These are phyloP conservation scores for Sisor rabdophorus DNA, from an alignment of 2,113 vertebrate species.

Conservation along the genomic window DNA sequence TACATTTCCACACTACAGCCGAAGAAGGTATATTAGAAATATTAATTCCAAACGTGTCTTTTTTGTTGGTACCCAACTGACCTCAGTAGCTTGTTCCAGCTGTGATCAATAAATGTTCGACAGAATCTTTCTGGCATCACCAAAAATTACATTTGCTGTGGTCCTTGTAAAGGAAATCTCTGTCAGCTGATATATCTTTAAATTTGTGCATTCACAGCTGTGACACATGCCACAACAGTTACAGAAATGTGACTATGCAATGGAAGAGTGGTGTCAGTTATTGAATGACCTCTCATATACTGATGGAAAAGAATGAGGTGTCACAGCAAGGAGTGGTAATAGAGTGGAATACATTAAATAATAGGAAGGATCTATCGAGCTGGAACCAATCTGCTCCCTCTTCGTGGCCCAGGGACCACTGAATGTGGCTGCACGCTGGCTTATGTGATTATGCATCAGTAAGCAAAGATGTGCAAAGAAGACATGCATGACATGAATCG, in stretches of 20 bases:
- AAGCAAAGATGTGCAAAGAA: slow-evolving; percentile 24
- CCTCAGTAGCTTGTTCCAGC: slow-evolving; percentile 67
- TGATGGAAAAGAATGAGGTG: slow-evolving; percentile 70
- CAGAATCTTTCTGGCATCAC: slow-evolving; percentile 66
- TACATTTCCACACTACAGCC: slow-evolving; percentile 6
- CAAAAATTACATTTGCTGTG: slow-evolving; percentile 62
- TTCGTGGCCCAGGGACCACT: slow-evolving; percentile 58
- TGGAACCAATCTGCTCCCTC: slow-evolving; percentile 65
- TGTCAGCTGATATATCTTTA: slow-evolving; percentile 72
- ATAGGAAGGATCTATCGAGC: slow-evolving; percentile 61
- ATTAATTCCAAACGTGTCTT: slow-evolving; percentile 21
- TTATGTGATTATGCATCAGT: slow-evolving; percentile 43
- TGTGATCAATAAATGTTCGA: slow-evolving; percentile 71
- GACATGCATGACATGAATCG: slow-evolving; percentile 32
- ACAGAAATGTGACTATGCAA: slow-evolving; percentile 68
- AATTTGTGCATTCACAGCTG: slow-evolving; percentile 63
- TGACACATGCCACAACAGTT: slow-evolving; percentile 71
- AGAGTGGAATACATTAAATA: slow-evolving; percentile 74
- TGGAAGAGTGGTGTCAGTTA: slow-evolving; percentile 73
- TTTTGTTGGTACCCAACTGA: slow-evolving; percentile 55
- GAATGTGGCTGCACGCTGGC: slow-evolving; percentile 35
- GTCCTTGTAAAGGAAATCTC: slow-evolving; percentile 55
- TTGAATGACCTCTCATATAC: slow-evolving; percentile 70
- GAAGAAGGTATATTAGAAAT: slow-evolving; percentile 27
- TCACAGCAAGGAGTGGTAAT: slow-evolving; percentile 69